A percentile compares a stretch with the other conserved stretches of the same genome.
Evolutionary conservation across 1,140 invertebrate genomes (phyloP).

Genomic region (Drosophila ogumai): DNA sequence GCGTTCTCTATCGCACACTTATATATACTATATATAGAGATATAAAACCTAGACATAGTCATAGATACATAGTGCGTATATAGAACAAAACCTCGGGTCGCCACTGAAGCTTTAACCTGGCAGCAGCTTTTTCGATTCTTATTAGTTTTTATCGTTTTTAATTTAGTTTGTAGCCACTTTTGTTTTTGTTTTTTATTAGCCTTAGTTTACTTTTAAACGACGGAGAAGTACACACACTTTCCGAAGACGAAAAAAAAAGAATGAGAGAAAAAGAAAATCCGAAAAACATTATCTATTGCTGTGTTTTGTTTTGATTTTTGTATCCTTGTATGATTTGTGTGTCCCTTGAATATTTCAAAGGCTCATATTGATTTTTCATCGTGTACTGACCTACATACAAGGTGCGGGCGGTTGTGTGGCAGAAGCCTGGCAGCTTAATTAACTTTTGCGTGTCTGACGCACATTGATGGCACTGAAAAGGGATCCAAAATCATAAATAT

Average conservation of each 20-base stretch:
- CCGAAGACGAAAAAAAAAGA: slow-evolving; percentile 24
- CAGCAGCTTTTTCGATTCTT: slow-evolving; percentile 48
- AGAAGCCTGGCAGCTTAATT: slow-evolving; percentile 68
- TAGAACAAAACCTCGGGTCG: slow-evolving; percentile 54
- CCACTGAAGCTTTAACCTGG: slow-evolving; percentile 56
- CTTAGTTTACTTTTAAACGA: slow-evolving; percentile 24
- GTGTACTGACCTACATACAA: slow-evolving; percentile 68
- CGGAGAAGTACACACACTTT: slow-evolving; percentile 37
- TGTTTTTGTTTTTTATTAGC: slow-evolving; percentile 49
- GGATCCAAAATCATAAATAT: slow-evolving; percentile 64
- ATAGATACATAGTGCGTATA: slow-evolving; percentile 36
- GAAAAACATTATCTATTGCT: slow-evolving; percentile 28
- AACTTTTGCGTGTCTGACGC: slow-evolving; percentile 65
- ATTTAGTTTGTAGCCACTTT: slow-evolving; percentile 51
- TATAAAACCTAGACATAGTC: slow-evolving; percentile 29
- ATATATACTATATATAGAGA: slow-evolving; percentile 16
- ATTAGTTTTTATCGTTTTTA: slow-evolving; percentile 41
- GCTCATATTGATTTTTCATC: slow-evolving; percentile 66
- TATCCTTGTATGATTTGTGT: slow-evolving; percentile 24
- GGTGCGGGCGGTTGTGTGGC: slow-evolving; percentile 8
- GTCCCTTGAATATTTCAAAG: slow-evolving; percentile 39
- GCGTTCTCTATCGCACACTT: slow-evolving; percentile 23
- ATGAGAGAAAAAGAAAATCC: slow-evolving; percentile 1
- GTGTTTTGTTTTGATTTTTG: slow-evolving; percentile 63
- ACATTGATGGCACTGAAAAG: slow-evolving; percentile 30